Conservation (phyloP, 1,140 invertebrate species). For the Drosophila asahinai region DNA sequence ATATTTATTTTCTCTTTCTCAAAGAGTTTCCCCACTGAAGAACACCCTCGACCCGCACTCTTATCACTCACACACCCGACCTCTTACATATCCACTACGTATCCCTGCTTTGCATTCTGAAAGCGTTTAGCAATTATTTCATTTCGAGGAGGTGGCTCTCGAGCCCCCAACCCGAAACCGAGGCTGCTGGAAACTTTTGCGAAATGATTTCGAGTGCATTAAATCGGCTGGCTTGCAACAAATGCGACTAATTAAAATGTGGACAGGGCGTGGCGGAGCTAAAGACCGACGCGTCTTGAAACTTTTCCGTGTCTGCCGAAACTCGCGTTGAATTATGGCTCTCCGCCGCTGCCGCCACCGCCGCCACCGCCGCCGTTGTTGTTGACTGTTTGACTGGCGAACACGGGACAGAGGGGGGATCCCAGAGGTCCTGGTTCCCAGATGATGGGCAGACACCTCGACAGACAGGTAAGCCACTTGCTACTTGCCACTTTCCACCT, state of each 20-base stretch:
- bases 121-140: conserved; percentile 77
- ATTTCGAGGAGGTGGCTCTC: conserved; percentile 51
- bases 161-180: conserved; percentile 1
- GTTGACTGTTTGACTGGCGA: conserved; percentile 45
- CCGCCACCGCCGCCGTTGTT: conserved; percentile 9
- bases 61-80: conserved; percentile 27
- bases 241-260: conserved; percentile 81
- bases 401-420: conserved; percentile 20
- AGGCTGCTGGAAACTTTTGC: conserved; percentile 49
- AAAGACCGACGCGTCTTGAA: conserved; percentile 24
- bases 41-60: neutral
- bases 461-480: conserved; percentile 29
- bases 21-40: neutral
- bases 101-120: conserved; percentile 65
- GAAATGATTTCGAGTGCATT: conserved; percentile 81
- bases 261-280: conserved; percentile 46
- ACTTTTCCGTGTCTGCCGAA: conserved; percentile 33
- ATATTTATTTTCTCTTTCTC: neutral
- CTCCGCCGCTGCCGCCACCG: conserved; percentile 9
- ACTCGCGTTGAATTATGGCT: conserved; percentile 60
- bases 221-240: conserved; percentile 79
- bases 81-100: conserved; percentile 22
- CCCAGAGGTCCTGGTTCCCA: conserved; percentile 2
- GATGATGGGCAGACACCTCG: conserved; percentile 8
- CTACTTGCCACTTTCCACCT: conserved; percentile 10